Evolutionary conservation across 2,113 vertebrate species (phyloP).

Genomic region (Phyllostomus hastatus): DNA sequence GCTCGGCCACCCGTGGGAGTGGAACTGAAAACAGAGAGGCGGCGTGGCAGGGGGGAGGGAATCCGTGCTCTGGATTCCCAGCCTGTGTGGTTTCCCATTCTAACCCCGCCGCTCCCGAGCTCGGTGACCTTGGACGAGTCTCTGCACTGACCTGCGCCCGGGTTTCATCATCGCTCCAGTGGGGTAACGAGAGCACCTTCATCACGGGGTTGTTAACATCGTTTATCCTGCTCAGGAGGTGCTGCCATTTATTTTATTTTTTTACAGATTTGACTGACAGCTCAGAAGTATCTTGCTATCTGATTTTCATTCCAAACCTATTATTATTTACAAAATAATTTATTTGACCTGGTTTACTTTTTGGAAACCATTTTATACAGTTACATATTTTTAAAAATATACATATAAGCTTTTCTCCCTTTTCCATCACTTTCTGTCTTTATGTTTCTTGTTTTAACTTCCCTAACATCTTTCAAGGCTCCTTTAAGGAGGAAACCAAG

Average conservation of each 20-base stretch:
- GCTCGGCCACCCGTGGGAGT: background rate
- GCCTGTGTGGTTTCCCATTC: background rate
- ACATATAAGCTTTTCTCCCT: background rate
- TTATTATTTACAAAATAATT: constrained; percentile 41
- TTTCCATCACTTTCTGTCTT: background rate
- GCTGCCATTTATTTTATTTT: background rate
- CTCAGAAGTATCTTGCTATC: background rate
- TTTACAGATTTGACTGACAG: background rate
- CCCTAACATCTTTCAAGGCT: background rate
- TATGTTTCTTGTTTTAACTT: background rate
- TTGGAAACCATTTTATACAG: background rate
- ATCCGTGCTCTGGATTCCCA: accelerated
- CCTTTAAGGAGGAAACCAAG: background rate
- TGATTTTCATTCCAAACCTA: constrained; percentile 33
- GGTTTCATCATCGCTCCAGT: background rate
- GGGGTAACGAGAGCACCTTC: too few species aligned
- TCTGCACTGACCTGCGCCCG: background rate
- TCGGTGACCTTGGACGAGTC: background rate
- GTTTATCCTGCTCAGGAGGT: accelerated
- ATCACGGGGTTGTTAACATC: accelerated
- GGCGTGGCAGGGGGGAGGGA: accelerated
- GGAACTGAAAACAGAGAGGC: accelerated
- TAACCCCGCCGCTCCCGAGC: accelerated
- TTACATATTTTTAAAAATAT: background rate
- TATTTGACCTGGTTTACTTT: constrained; percentile 18